Percentiles rank a stretch among this genome's conserved stretches.
Conservation (phyloP, 2,888 invertebrate genomes). For the Temnothorax rugatulus region DNA sequence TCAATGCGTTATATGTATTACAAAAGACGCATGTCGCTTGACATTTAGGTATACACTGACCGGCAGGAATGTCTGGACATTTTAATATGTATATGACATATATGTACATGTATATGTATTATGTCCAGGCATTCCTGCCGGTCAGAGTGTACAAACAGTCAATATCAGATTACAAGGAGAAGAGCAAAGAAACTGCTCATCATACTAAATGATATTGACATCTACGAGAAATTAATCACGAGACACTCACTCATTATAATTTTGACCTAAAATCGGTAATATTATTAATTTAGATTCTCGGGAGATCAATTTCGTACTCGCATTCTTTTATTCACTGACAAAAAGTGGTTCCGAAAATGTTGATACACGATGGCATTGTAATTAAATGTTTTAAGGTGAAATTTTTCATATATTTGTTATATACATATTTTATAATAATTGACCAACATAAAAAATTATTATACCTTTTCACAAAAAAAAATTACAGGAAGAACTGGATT, state of each 20-base stretch:
- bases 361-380: background rate
- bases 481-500: background rate
- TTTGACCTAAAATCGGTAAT: slow-evolving; percentile 46
- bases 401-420: background rate
- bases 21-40: slow-evolving; percentile 1
- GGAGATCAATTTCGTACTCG: slow-evolving; percentile 10
- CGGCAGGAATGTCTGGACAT: too few relatives aligned
- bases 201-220: background rate
- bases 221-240: background rate
- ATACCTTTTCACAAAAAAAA: background rate
- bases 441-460: background rate
- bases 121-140: too few relatives aligned
- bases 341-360: slow-evolving; percentile 10
- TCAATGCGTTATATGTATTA: background rate
- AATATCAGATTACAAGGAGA: background rate
- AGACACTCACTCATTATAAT: slow-evolving; percentile 39
- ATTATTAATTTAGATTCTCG: slow-evolving; percentile 1
- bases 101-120: too few relatives aligned
- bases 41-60: too few relatives aligned
- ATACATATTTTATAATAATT: slow-evolving; percentile 1
- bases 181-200: slow-evolving; percentile 28
- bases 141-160: slow-evolving; percentile 17
- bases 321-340: slow-evolving; percentile 26
- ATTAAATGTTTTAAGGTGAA: background rate
- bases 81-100: too few relatives aligned